Conservation (phyloP, 2,888 invertebrate species). For the Lycocerus yunnanus region DNA sequence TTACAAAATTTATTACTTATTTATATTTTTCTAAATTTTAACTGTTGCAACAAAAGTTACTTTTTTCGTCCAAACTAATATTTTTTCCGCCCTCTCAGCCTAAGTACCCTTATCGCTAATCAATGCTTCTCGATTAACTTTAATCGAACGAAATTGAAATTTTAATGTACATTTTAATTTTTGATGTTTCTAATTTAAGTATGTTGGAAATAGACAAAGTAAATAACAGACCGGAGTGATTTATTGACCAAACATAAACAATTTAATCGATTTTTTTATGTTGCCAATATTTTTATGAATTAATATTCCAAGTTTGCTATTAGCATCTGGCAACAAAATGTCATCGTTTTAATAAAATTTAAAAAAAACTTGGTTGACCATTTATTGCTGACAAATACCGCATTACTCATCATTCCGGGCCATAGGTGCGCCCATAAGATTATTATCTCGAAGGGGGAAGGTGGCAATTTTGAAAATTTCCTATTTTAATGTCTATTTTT, state of each 20-base stretch:
- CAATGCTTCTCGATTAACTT: neutral
- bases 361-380: neutral
- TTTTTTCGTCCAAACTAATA: too few species aligned
- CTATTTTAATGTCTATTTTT: too few species aligned
- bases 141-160: neutral
- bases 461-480: too few species aligned
- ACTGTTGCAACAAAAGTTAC: neutral
- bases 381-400: neutral
- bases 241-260: neutral
- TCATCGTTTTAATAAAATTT: neutral
- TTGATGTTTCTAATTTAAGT: neutral
- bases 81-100: neutral
- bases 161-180: neutral
- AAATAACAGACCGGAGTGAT: neutral
- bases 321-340: neutral
- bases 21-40: neutral
- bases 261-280: neutral
- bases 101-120: neutral
- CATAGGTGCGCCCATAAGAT: neutral
- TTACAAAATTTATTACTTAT: constrained; percentile 17
- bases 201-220: neutral
- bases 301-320: neutral
- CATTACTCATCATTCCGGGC: neutral
- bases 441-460: neutral
- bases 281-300: neutral